Evolutionary conservation across 1,140 invertebrate species (phyloP).

Genomic region (Drosophila bifasciata): DNA sequence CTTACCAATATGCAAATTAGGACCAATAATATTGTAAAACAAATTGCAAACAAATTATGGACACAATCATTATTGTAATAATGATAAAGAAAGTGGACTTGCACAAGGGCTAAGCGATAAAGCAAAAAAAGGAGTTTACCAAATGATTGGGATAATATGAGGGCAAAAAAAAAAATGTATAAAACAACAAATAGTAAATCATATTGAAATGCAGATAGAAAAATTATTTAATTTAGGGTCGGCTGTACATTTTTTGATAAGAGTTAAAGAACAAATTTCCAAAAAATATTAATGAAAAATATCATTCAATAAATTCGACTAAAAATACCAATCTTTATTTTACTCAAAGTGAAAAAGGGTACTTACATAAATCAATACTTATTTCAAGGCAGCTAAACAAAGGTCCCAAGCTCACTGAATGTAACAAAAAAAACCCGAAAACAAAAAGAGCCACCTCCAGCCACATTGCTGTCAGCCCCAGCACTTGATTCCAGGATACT

Average conservation of each 20-base stretch:
- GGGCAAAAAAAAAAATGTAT: background rate
- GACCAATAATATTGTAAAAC: too few relatives aligned
- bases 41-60: slow-evolving; percentile 41
- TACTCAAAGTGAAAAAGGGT: background rate
- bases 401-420: background rate
- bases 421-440: slow-evolving; percentile 37
- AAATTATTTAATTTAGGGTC: too few relatives aligned
- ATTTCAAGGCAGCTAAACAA: slow-evolving; percentile 20
- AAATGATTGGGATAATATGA: slow-evolving; percentile 54
- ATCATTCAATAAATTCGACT: background rate
- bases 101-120: background rate
- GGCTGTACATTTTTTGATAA: too few relatives aligned
- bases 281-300: slow-evolving; percentile 11
- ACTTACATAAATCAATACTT: background rate
- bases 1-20: too few relatives aligned
- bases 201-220: too few relatives aligned
- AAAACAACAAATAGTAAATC: too few relatives aligned
- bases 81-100: background rate
- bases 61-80: slow-evolving; percentile 8
- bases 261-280: too few relatives aligned
- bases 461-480: slow-evolving; percentile 46
- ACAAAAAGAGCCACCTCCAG: background rate
- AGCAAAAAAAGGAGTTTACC: slow-evolving; percentile 30
- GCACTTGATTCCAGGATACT: slow-evolving; percentile 54
- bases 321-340: background rate